These are phyloP conservation scores for Danionella dracula DNA, from an alignment of 2,797 vertebrate genomes.

Conservation along the genomic window DNA sequence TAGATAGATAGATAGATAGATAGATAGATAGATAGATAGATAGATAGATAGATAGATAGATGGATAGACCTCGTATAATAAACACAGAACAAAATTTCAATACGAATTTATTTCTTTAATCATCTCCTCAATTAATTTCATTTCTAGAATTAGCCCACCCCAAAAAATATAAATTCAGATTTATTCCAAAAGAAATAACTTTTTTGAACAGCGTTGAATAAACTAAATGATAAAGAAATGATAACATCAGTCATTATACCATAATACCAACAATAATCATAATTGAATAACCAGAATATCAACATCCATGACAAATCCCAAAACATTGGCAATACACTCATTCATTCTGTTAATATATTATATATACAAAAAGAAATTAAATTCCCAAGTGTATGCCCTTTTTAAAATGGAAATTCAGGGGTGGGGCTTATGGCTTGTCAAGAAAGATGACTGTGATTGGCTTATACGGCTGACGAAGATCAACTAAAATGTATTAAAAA, in stretches of 20 bases:
- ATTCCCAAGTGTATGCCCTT: conserved; percentile 75
- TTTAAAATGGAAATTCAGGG: conserved; percentile 60
- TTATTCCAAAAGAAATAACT: conserved; percentile 60
- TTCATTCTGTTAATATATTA: conserved; percentile 76
- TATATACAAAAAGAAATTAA: conserved; percentile 25
- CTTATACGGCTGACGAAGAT: conserved; percentile 56
- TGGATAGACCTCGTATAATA: no score
- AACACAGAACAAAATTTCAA: conserved; percentile 34
- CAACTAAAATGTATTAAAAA: conserved; percentile 62
- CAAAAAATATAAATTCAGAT: conserved; percentile 78
- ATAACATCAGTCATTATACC: conserved; percentile 71
- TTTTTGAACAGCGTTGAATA: conserved; percentile 68
- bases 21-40: no score
- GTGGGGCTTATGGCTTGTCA: conserved; percentile 76
- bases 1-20: no score
- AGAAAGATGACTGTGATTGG: conserved; percentile 65
- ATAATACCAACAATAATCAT: conserved; percentile 66
- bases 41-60: no score
- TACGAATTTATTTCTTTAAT: conserved; percentile 79
- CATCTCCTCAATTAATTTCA: conserved; percentile 74
- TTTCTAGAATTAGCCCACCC: conserved; percentile 73
- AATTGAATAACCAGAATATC: conserved; percentile 77
- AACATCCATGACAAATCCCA: conserved; percentile 81
- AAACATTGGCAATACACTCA: conserved; percentile 78
- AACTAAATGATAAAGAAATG: conserved; percentile 66